Conservation (phyloP, 2,888 invertebrate genomes). For the Diarsia rubi region DNA sequence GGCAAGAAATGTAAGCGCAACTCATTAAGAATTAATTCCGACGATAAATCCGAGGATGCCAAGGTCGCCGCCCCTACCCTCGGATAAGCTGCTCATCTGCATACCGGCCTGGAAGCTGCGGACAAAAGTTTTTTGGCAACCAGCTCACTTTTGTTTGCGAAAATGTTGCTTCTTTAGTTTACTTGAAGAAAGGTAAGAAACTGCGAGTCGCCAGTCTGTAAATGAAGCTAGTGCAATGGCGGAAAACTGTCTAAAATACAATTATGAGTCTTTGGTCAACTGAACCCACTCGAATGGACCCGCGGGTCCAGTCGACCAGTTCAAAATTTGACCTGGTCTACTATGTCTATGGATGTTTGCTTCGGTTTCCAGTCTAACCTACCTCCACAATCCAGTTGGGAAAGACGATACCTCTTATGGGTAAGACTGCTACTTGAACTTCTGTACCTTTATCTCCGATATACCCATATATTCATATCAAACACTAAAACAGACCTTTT, state of each 20-base stretch:
- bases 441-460: not conserved
- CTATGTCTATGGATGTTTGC: not conserved
- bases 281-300: no score
- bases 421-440: not conserved
- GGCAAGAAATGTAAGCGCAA: conserved; percentile 64
- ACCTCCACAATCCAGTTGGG: not conserved
- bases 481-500: not conserved
- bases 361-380: not conserved
- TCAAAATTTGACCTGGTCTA: no score
- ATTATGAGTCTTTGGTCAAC: no score
- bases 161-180: conserved; percentile 30
- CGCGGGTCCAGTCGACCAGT: no score
- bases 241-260: not conserved
- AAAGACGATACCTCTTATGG: not conserved
- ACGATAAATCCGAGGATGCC: conserved; percentile 59
- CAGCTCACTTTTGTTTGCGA: conserved; percentile 23
- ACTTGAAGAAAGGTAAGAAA: not conserved
- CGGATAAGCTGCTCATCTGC: conserved; percentile 61
- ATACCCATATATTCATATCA: not conserved
- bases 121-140: conserved; percentile 45
- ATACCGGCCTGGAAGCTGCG: conserved; percentile 37
- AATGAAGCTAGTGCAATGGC: not conserved
- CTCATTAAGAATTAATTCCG: conserved; percentile 67
- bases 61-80: conserved; percentile 56
- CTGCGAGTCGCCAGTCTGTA: not conserved